phyloP scores from a whole-genome alignment of 2,888 invertebrate genomes.

The Geotrupes spiniger region DNA sequence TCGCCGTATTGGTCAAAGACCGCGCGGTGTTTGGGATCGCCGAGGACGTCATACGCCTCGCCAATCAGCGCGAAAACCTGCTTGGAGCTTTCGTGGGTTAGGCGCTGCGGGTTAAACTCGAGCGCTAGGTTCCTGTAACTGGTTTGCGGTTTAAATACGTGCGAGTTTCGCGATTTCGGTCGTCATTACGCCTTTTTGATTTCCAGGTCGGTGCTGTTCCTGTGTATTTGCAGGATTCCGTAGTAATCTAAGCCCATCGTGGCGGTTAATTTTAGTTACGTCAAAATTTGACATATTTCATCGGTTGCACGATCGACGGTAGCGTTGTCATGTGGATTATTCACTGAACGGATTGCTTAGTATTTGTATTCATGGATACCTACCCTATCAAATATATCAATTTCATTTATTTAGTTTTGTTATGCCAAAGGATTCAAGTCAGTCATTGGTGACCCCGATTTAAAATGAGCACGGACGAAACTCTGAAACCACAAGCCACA shows the following conservation, averaged over 20 bases:
- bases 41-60: conserved; percentile 78
- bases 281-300: too few relatives aligned
- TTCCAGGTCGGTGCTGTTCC: conserved; percentile 62
- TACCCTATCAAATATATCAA: too few relatives aligned
- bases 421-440: too few relatives aligned
- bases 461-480: too few relatives aligned
- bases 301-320: too few relatives aligned
- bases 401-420: too few relatives aligned
- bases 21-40: conserved; percentile 64
- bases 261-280: too few relatives aligned
- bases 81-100: conserved; percentile 59
- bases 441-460: too few relatives aligned
- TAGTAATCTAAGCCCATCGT: conserved; percentile 75
- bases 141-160: background rate
- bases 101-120: conserved; percentile 52
- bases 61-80: conserved; percentile 63
- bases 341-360: too few relatives aligned
- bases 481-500: too few relatives aligned
- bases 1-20: conserved; percentile 90
- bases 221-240: conserved; percentile 67
- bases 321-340: too few relatives aligned
- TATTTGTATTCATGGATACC: too few relatives aligned
- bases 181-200: conserved; percentile 66
- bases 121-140: conserved; percentile 52
- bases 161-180: background rate